These are phyloP conservation scores for Ferdinandea cuprea DNA, from an alignment of 2,888 invertebrate species.

Conservation along the genomic window DNA sequence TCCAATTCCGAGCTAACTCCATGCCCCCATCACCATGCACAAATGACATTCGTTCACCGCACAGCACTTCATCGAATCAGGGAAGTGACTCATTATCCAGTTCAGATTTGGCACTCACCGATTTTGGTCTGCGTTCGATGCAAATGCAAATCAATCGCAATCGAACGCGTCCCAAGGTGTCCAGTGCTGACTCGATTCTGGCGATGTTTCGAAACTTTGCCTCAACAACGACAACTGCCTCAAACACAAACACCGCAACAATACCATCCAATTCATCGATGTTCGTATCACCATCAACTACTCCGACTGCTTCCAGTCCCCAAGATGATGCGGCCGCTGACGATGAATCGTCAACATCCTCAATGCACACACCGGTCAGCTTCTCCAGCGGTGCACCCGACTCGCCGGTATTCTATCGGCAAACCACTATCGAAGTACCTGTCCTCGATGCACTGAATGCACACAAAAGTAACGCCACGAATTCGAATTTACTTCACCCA, in stretches of 20 bases:
- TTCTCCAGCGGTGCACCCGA: slow-evolving; percentile 85
- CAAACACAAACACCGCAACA: slow-evolving; percentile 83
- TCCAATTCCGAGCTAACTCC: slow-evolving; percentile 82
- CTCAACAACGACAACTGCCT: slow-evolving; percentile 83
- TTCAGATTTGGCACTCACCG: slow-evolving; percentile 87
- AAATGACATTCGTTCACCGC: slow-evolving; percentile 86
- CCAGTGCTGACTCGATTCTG: slow-evolving; percentile 91
- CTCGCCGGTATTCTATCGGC: slow-evolving; percentile 85
- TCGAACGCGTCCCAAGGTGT: slow-evolving; percentile 85
- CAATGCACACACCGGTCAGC: slow-evolving; percentile 86
- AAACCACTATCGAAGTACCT: slow-evolving; percentile 85
- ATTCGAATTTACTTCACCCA: slow-evolving; percentile 86
- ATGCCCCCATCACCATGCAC: slow-evolving; percentile 87
- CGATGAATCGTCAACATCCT: slow-evolving; percentile 89
- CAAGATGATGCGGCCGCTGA: slow-evolving; percentile 89
- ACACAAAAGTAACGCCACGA: slow-evolving; percentile 85
- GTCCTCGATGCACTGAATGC: slow-evolving; percentile 88
- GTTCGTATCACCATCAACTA: slow-evolving; percentile 87
- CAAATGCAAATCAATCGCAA: slow-evolving; percentile 77
- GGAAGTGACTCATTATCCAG: slow-evolving; percentile 91
- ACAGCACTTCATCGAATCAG: slow-evolving; percentile 90
- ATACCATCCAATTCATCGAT: slow-evolving; percentile 83
- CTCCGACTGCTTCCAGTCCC: slow-evolving; percentile 89
- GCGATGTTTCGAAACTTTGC: slow-evolving; percentile 91
- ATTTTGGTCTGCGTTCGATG: slow-evolving; percentile 82